These are phyloP conservation scores for Dipus sagitta DNA, from an alignment of 2,797 vertebrate species.

Conservation along the genomic window DNA sequence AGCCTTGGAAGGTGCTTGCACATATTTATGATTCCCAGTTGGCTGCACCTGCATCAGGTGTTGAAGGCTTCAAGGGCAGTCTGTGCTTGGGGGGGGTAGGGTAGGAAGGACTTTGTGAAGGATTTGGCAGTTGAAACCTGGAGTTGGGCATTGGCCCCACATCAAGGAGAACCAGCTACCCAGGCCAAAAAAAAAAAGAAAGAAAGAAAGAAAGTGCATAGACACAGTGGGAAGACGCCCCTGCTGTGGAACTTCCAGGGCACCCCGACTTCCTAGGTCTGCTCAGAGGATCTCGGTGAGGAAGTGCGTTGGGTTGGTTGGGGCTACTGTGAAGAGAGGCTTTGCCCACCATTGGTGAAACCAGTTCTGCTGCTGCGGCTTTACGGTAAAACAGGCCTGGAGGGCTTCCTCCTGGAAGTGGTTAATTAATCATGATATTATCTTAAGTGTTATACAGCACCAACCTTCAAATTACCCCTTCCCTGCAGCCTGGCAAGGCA, in stretches of 20 bases:
- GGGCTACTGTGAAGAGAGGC: not conserved
- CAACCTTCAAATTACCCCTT: slow-evolving; percentile 58
- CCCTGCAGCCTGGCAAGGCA: not conserved
- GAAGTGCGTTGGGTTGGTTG: not conserved
- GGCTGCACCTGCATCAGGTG: not conserved
- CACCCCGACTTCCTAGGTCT: rapidly evolving
- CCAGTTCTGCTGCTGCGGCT: not conserved
- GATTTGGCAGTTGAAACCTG: not conserved
- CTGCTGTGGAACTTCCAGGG: not conserved
- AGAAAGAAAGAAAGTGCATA: not conserved
- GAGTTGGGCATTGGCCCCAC: not conserved
- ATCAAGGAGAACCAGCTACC: not conserved
- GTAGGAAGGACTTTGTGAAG: not conserved
- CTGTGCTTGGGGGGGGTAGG: not conserved
- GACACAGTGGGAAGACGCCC: not conserved
- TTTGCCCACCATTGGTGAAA: not conserved
- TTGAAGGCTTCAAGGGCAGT: not conserved
- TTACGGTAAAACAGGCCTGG: slow-evolving; percentile 62
- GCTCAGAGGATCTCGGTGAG: not conserved
- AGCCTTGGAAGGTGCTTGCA: too few relatives aligned
- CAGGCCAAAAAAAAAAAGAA: not conserved
- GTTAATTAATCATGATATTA: slow-evolving; percentile 77
- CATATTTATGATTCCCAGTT: not conserved
- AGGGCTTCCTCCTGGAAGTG: slow-evolving; percentile 77
- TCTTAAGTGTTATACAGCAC: slow-evolving; percentile 74